Evolutionary conservation across 2,113 vertebrate genomes (phyloP).

Genomic region (Perccottus glenii): DNA sequence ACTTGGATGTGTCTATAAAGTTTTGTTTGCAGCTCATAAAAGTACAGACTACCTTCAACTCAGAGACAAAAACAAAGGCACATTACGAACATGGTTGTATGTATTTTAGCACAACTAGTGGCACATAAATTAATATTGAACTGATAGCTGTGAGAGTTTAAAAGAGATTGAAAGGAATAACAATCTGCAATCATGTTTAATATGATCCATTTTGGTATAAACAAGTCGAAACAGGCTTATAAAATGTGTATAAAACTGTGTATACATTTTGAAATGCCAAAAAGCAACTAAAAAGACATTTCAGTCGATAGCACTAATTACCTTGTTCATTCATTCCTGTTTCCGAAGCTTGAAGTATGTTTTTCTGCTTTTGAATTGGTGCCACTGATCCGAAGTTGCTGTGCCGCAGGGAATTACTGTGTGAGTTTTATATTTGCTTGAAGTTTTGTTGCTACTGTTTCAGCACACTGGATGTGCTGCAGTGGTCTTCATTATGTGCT

Average conservation of each 20-base stretch:
- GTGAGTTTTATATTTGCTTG: slow-evolving; percentile 25
- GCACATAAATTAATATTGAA: neutral
- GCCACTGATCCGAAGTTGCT: slow-evolving; percentile 48
- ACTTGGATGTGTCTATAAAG: neutral
- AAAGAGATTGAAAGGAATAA: no score
- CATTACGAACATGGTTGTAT: neutral
- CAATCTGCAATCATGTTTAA: no score
- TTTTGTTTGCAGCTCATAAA: slow-evolving; percentile 9
- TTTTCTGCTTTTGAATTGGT: slow-evolving; percentile 26
- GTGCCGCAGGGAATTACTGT: slow-evolving; percentile 26
- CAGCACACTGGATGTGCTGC: slow-evolving; percentile 56
- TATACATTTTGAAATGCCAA: neutral
- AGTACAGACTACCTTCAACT: neutral
- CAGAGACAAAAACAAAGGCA: slow-evolving; percentile 26
- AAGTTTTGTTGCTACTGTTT: slow-evolving; percentile 25
- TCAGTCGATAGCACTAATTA: neutral
- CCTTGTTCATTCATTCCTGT: neutral
- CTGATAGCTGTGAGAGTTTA: no score
- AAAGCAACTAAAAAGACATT: neutral
- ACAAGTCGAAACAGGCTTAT: no score
- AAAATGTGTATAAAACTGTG: neutral
- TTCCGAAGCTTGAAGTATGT: neutral
- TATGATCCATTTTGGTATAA: no score
- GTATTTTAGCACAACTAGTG: slow-evolving; percentile 4
- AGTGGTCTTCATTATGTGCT: slow-evolving; percentile 17